phyloP scores from a whole-genome alignment of 2,888 invertebrate genomes.

The Pimpla rufipes region DNA sequence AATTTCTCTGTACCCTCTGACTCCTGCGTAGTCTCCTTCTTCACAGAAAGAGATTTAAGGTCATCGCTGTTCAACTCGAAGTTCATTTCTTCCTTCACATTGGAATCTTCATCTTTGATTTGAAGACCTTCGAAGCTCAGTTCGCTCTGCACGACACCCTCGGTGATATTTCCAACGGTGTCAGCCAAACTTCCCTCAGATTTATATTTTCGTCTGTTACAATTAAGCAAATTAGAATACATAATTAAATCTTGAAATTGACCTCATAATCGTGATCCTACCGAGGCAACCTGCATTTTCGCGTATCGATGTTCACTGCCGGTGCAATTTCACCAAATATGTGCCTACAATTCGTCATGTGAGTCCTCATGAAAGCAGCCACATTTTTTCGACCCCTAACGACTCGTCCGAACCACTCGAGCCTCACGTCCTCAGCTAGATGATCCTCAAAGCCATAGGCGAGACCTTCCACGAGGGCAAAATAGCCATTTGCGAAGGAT shows the following conservation, averaged over 20 bases:
- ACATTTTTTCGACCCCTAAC: conserved; percentile 88
- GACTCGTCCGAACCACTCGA: conserved; percentile 90
- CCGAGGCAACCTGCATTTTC: conserved; percentile 48
- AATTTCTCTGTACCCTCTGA: conserved; percentile 64
- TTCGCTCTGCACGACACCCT: conserved; percentile 15
- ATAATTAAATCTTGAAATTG: too few species aligned
- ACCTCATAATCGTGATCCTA: conserved; percentile 40
- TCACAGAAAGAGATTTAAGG: background rate
- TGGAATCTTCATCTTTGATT: conserved; percentile 37
- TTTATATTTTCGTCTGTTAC: conserved; percentile 53
- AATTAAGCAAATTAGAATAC: too few species aligned
- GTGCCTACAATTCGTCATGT: conserved; percentile 87
- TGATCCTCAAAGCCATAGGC: conserved; percentile 86
- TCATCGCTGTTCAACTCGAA: conserved; percentile 72
- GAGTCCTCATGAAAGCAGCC: conserved; percentile 86
- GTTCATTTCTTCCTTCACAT: conserved; percentile 54
- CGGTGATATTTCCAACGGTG: background rate
- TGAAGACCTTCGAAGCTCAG: conserved; percentile 54
- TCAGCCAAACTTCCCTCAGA: conserved; percentile 27
- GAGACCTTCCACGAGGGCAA: conserved; percentile 86
- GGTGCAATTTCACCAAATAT: conserved; percentile 85
- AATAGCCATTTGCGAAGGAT: conserved; percentile 86
- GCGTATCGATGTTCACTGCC: conserved; percentile 68
- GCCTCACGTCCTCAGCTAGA: conserved; percentile 86
- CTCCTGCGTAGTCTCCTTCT: conserved; percentile 60